These are phyloP conservation scores for Anastrepha ludens DNA, from an alignment of 1,140 invertebrate genomes.

Conservation along the genomic window DNA sequence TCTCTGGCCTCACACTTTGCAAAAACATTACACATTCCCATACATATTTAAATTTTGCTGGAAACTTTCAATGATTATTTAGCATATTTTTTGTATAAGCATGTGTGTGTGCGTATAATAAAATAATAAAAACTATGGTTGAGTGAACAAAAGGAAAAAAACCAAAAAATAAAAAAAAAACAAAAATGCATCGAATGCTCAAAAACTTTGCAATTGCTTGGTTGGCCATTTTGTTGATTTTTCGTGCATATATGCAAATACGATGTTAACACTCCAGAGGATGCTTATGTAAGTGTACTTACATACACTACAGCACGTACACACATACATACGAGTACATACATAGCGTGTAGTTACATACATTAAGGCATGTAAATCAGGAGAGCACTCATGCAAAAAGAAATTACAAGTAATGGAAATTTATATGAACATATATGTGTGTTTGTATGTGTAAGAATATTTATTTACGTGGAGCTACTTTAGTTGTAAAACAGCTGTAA, in stretches of 20 bases:
- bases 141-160: neutral
- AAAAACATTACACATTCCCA: neutral
- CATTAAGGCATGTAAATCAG: neutral
- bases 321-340: neutral
- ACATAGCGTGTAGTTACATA: neutral
- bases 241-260: constrained; percentile 23
- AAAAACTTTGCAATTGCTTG: constrained; percentile 31
- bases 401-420: neutral
- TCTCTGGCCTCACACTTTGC: too few relatives aligned
- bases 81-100: neutral
- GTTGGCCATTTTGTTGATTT: constrained; percentile 37
- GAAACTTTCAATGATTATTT: constrained; percentile 42
- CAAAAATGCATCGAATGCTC: neutral
- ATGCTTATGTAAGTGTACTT: neutral
- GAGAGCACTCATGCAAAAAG: neutral
- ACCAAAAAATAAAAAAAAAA: neutral
- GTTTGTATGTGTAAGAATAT: neutral
- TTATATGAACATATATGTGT: neutral
- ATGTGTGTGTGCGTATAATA: neutral
- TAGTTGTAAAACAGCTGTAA: neutral
- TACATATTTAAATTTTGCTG: constrained; percentile 29
- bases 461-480: neutral
- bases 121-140: constrained; percentile 13
- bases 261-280: neutral
- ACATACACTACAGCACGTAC: neutral